Percentiles rank a stretch among this genome's conserved stretches.
These are phyloP conservation scores for Diarsia brunnea DNA, from an alignment of 2,888 invertebrate species.

Conservation along the genomic window DNA sequence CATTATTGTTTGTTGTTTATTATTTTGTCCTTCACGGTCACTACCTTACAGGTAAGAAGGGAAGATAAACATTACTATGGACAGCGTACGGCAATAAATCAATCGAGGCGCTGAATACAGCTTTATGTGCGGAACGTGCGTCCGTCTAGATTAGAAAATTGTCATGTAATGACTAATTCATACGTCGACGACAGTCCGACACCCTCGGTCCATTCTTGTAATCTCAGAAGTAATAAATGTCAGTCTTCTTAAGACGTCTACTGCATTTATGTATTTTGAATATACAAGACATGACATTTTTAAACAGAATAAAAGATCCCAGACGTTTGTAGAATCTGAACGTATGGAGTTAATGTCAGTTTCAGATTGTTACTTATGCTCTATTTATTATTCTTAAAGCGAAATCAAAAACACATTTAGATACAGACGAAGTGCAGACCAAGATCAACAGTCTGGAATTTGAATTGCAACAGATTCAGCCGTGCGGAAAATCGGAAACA, in stretches of 20 bases:
- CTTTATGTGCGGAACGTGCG: conserved; percentile 82
- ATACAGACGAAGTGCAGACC: conserved; percentile 19
- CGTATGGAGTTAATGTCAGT: conserved; percentile 4
- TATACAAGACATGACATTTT: neutral
- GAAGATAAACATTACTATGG: conserved; percentile 84
- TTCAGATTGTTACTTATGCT: neutral
- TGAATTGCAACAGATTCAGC: conserved; percentile 24
- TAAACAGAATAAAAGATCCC: neutral
- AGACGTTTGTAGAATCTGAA: conserved; percentile 6
- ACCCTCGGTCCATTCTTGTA: conserved; percentile 36
- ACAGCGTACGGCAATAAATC: conserved; percentile 84
- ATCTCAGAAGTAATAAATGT: conserved; percentile 43
- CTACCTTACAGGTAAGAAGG: conserved; percentile 62
- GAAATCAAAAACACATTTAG: conserved; percentile 17
- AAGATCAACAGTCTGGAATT: conserved; percentile 10
- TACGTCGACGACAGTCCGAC: conserved; percentile 38
- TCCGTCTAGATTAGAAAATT: conserved; percentile 72
- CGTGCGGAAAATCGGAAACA: conserved; percentile 24
- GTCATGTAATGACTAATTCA: conserved; percentile 66
- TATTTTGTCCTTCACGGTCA: conserved; percentile 57
- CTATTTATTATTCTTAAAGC: conserved; percentile 5
- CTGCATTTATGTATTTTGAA: conserved; percentile 20
- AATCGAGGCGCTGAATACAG: conserved; percentile 78
- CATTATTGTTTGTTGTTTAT: conserved; percentile 43
- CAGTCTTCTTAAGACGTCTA: conserved; percentile 27